A percentile compares a stretch with the other conserved stretches of the same genome.
These are phyloP conservation scores for Macrobrachium nipponense DNA, from an alignment of 1,140 invertebrate species.

Conservation along the genomic window DNA sequence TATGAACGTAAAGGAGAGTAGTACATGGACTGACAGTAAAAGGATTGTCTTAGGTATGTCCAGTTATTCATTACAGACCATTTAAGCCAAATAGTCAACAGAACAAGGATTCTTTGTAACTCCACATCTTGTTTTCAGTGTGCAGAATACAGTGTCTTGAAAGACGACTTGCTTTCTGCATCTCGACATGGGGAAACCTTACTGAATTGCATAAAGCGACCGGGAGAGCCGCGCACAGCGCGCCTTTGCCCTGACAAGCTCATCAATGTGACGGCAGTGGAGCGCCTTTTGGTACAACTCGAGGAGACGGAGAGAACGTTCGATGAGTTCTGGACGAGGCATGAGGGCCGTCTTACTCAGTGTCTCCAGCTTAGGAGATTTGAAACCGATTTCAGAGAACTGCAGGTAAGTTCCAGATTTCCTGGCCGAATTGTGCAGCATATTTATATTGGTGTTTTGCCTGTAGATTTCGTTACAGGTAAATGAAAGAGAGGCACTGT, in stretches of 20 bases:
- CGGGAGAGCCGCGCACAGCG: slow-evolving; percentile 66
- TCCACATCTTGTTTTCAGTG: slow-evolving; percentile 40
- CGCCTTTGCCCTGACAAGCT: slow-evolving; percentile 72
- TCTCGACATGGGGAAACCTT: slow-evolving; percentile 87
- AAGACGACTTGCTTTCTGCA: slow-evolving; percentile 84
- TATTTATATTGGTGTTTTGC: neutral
- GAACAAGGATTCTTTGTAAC: neutral
- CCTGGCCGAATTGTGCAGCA: neutral
- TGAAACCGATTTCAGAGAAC: slow-evolving; percentile 87
- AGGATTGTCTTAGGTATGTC: too few relatives aligned
- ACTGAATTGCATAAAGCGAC: slow-evolving; percentile 77
- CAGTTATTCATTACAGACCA: too few relatives aligned
- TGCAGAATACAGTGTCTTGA: slow-evolving; percentile 75
- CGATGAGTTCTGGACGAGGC: slow-evolving; percentile 92
- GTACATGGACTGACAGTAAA: too few relatives aligned
- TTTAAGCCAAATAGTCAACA: too few relatives aligned
- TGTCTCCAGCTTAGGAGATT: slow-evolving; percentile 90
- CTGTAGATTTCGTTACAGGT: neutral
- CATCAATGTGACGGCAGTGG: slow-evolving; percentile 91
- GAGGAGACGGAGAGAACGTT: slow-evolving; percentile 95
- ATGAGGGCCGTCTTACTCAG: slow-evolving; percentile 87
- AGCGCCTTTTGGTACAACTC: slow-evolving; percentile 92
- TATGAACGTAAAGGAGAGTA: too few relatives aligned
- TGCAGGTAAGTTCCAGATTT: slow-evolving; percentile 71
- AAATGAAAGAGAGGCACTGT: neutral